Base-by-base conservation (phyloP, 2,113 vertebrate genomes). In the Typhlomys cinereus region DNA sequence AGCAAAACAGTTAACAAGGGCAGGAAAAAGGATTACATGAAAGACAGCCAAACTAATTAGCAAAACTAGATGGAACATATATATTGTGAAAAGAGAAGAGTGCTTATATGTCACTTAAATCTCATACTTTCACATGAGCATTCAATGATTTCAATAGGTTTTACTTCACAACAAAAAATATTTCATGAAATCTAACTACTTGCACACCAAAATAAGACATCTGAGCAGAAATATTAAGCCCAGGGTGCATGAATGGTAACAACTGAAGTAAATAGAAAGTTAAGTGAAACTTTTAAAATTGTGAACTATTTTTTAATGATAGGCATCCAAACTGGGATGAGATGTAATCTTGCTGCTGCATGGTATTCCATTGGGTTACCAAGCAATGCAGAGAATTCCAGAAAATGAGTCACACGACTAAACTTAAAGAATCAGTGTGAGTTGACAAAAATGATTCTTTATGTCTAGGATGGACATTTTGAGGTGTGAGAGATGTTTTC, bases 161-260 rank as follows among this genome's bases (percentile, higher is more conserved):
- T 25, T 61, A 80, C 62, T 57, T 75, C 44, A 91, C 39, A 73
- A 39, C 50, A 89, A 64, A 73, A 67, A 50, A 17, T 64, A 50
- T 92, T 85, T 81, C 41, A 34, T 66, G 44, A 91, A 79, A 80
- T 80, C 46, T 15, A 88, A 52, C 84, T 90, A 79, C 25, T 59
- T 39, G n/a, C 76, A 80, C 2, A 87, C 1, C 18, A 86, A 78
- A 87, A 18, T 85, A 61, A 73, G 64, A 62, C 14, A 54, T 27
- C 34, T 59, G 17, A 82, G 48, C 27, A 92, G 76, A 95, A 96
- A 70, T 74, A 46, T 27, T 54, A 46, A 52, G 34, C 34, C 31
- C 52, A 4, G 13, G 29, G 5, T 89, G 3, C 23, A 39, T 54
- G 29, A 44, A 34, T 76, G 44, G 57, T 39, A 91, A 78, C 0